Evolutionary conservation across 2,113 vertebrate genomes (phyloP).

Genomic region (Syngnathus floridae): DNA sequence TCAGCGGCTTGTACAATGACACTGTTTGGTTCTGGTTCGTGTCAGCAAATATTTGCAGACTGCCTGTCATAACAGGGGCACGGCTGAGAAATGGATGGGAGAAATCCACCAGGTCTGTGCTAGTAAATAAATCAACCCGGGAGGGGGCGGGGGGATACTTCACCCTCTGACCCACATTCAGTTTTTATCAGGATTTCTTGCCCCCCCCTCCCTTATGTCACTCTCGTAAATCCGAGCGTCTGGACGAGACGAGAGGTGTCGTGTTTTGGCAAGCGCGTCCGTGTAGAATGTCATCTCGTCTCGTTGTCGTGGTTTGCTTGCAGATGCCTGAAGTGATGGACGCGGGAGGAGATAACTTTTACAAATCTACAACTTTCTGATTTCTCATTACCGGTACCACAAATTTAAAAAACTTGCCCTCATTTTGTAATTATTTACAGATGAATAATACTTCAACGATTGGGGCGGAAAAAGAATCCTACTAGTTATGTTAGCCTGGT

Average conservation of each 20-base stretch:
- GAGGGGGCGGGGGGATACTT: conserved; percentile 50
- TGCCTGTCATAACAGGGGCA: conserved; percentile 74
- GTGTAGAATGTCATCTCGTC: conserved; percentile 41
- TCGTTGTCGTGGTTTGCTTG: conserved; percentile 14
- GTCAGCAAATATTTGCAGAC: conserved; percentile 80
- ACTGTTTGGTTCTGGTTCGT: conserved; percentile 74
- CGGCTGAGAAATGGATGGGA: conserved; percentile 63
- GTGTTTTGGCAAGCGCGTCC: conserved; percentile 54
- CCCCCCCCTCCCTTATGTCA: conserved; percentile 40
- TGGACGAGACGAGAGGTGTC: conserved; percentile 51
- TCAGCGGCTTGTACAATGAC: conserved; percentile 63
- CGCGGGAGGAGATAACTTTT: not conserved
- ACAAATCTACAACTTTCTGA: no score
- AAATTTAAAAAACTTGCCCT: not conserved
- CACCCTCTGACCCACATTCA: conserved; percentile 57
- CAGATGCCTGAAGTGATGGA: conserved; percentile 46
- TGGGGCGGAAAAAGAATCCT: not conserved
- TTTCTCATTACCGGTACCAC: not conserved
- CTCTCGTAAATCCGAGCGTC: conserved; percentile 62
- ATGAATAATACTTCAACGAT: not conserved
- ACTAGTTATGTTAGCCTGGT: not conserved
- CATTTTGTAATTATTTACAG: not conserved
- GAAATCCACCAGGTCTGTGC: conserved; percentile 57
- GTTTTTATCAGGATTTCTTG: conserved; percentile 65
- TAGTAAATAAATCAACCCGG: conserved; percentile 66